These are phyloP conservation scores for Zapornia atra DNA, from an alignment of 2,113 vertebrate genomes.

Conservation along the genomic window DNA sequence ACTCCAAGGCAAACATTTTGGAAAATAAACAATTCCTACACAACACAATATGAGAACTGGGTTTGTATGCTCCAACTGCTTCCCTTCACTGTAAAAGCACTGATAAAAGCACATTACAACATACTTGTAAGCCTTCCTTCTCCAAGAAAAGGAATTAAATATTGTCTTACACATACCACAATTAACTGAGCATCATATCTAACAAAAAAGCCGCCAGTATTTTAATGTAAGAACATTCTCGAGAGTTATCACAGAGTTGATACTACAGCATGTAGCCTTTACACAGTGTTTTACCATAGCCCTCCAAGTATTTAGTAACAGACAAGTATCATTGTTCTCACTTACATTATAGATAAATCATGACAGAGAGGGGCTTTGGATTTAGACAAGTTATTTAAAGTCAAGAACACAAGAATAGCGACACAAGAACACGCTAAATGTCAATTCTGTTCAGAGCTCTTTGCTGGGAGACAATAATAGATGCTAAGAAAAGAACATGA, in stretches of 20 bases:
- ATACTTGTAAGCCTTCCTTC: neutral
- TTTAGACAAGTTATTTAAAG: neutral
- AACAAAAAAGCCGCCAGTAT: neutral
- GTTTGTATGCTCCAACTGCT: neutral
- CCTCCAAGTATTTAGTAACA: neutral
- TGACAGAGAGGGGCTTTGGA: neutral
- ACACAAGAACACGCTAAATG: neutral
- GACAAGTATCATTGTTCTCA: neutral
- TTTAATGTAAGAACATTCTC: neutral
- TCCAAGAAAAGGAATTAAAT: neutral
- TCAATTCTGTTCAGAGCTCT: neutral
- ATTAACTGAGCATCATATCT: neutral
- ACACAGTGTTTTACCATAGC: neutral
- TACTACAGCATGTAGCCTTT: neutral
- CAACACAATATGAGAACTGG: neutral
- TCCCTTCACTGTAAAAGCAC: neutral
- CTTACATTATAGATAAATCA: neutral
- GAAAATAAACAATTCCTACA: neutral
- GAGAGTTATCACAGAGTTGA: neutral
- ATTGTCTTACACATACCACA: accelerated
- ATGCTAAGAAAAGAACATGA: neutral
- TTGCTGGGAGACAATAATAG: neutral
- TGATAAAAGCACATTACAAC: neutral
- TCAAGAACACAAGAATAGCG: neutral
- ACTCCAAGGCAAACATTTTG: neutral